Evolutionary conservation across 2,888 invertebrate species (phyloP), one percentile per base, ranked within the genome.

Genomic region (Pegoplata infirma): DNA sequence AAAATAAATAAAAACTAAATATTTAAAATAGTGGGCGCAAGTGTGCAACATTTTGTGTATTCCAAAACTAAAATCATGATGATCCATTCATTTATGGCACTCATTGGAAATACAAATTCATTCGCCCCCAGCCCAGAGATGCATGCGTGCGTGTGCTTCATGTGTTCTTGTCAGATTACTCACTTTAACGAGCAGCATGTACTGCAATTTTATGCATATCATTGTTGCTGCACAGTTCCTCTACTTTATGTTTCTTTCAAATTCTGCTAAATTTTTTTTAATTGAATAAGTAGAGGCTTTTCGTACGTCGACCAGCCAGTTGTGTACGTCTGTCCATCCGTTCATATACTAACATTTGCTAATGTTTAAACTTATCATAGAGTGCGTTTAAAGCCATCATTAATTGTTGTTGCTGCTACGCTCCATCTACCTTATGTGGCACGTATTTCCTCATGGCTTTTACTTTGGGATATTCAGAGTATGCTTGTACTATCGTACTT

Each of bases 351-450:
- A 56, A 49, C 32, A 32, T 14, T 53, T 17, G 68, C 63, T 69
- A 58, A 51, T 51, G 55, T 59, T 59, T 16, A 51, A 66, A 59
- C 32, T 79, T 79, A 79, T 79, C 79, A 79, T 75, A 79, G 79
- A 79, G 79, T 79, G 79, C 79, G 79, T 79, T 79, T 75, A 67
- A 79, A 79, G 71, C 71, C 79, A 79, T 75, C 79, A 79, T 79
- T 79, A 79, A 79, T 79, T 79, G 79, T 79, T 47, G 75, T 67
- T 74, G 47, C n/a, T n/a, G n/a, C n/a, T n/a, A n/a, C n/a, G n/a
- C n/a, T n/a, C n/a, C n/a, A n/a, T n/a, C n/a, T n/a, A n/a, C n/a
- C n/a, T 28, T 10, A 53, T 53, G 36, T 53, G 61, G 61, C 47
- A 56, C 49, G 25, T 16, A 19, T 56, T 14, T 51, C 5, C n/a